Evolutionary conservation across 2,797 vertebrate species (phyloP).

Genomic region (Lacerta agilis): DNA sequence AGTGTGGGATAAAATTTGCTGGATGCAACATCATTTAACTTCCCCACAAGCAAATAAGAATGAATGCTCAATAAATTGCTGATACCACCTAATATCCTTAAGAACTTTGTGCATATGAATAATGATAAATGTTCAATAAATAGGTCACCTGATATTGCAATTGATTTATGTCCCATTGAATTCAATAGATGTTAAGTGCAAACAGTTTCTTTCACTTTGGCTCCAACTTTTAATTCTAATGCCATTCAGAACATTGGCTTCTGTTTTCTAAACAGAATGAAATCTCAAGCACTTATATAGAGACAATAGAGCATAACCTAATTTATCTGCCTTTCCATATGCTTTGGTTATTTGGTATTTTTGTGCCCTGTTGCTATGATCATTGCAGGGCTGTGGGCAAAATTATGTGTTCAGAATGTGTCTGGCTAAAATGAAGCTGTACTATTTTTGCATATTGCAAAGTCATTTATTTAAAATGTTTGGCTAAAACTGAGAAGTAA

Average conservation of each 20-base stretch:
- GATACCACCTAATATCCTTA: too few relatives aligned
- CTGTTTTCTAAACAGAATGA: not conserved
- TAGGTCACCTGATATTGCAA: not conserved
- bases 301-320: not conserved
- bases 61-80: too few relatives aligned
- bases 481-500: not conserved
- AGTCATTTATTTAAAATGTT: not conserved
- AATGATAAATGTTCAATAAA: too few relatives aligned
- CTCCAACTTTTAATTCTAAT: not conserved
- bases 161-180: not conserved
- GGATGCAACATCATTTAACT: too few relatives aligned
- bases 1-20: too few relatives aligned
- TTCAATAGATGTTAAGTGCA: not conserved
- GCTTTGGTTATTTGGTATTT: not conserved
- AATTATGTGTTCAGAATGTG: not conserved
- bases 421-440: constrained; percentile 5
- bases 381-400: not conserved
- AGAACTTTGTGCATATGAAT: too few relatives aligned
- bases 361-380: not conserved
- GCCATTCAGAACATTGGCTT: rapidly evolving
- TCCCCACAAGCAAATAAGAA: too few relatives aligned
- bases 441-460: not conserved
- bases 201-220: not conserved
- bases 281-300: rapidly evolving
- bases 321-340: not conserved